These are phyloP conservation scores for Falco novaeseelandiae DNA, from an alignment of 2,797 vertebrate species.

Conservation along the genomic window DNA sequence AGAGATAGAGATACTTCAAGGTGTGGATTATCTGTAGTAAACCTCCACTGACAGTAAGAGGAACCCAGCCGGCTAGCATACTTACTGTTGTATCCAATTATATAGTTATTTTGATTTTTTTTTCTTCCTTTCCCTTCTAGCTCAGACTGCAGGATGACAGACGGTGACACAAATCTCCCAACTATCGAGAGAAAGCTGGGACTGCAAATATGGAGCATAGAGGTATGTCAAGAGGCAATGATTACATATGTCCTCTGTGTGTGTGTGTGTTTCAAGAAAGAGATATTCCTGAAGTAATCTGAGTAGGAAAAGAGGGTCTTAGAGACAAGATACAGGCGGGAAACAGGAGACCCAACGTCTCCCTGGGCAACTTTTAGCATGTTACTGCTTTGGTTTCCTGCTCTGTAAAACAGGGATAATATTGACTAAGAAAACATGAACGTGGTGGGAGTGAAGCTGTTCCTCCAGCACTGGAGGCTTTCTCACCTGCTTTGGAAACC, in stretches of 20 bases:
- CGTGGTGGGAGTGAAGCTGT: background rate
- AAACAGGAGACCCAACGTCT: background rate
- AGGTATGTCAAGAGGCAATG: conserved; percentile 73
- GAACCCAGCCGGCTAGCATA: background rate
- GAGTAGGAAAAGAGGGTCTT: background rate
- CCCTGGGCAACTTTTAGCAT: background rate
- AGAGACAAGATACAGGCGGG: background rate
- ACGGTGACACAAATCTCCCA: conserved; percentile 64
- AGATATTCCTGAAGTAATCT: background rate
- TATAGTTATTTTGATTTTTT: background rate
- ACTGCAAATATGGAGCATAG: conserved; percentile 93
- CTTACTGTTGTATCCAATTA: background rate
- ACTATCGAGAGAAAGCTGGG: conserved; percentile 81
- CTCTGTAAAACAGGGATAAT: background rate
- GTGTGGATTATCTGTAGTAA: background rate
- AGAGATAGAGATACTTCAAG: background rate
- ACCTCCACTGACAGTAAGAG: background rate
- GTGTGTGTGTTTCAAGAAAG: background rate
- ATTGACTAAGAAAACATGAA: background rate
- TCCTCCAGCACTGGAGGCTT: background rate
- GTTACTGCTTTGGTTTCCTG: background rate
- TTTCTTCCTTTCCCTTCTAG: conserved; percentile 34
- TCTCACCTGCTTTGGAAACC: background rate
- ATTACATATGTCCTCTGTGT: background rate
- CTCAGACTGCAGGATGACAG: conserved; percentile 78